Conservation (phyloP, 2,113 vertebrate genomes). For the Mystacornis crossleyi region DNA sequence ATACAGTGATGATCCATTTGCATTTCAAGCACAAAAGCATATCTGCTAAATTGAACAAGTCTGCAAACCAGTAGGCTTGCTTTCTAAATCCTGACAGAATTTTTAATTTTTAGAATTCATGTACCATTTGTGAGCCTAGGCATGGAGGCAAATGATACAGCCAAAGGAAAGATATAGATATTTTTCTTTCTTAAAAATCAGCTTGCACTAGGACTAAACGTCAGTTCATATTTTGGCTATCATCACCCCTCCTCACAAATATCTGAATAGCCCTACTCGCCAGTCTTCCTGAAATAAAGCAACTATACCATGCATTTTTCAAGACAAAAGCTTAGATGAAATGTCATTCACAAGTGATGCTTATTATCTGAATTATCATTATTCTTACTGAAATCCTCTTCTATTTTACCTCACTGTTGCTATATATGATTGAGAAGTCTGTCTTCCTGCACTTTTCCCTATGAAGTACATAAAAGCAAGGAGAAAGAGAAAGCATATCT, state of each 20-base stretch:
- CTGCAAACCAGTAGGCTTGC: background rate
- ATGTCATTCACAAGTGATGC: background rate
- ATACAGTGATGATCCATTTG: background rate
- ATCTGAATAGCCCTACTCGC: background rate
- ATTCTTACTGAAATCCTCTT: background rate
- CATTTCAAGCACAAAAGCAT: background rate
- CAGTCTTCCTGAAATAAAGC: background rate
- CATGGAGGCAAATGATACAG: background rate
- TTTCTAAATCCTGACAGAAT: background rate
- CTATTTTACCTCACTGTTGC: background rate
- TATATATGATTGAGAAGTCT: background rate
- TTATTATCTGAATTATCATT: background rate
- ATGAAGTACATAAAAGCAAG: background rate
- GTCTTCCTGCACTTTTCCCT: background rate
- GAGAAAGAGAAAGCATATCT: background rate
- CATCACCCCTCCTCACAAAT: background rate
- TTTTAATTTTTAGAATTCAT: background rate
- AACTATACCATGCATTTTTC: background rate
- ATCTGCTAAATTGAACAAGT: background rate
- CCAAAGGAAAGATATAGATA: background rate
- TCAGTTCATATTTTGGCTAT: background rate
- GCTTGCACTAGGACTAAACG: background rate
- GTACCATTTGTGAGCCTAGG: background rate
- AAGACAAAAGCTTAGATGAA: background rate
- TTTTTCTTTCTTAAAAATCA: background rate